Evolutionary conservation across 2,797 vertebrate genomes (phyloP), one percentile per base, ranked within the genome.

Genomic region (Gallinago solitaria): DNA sequence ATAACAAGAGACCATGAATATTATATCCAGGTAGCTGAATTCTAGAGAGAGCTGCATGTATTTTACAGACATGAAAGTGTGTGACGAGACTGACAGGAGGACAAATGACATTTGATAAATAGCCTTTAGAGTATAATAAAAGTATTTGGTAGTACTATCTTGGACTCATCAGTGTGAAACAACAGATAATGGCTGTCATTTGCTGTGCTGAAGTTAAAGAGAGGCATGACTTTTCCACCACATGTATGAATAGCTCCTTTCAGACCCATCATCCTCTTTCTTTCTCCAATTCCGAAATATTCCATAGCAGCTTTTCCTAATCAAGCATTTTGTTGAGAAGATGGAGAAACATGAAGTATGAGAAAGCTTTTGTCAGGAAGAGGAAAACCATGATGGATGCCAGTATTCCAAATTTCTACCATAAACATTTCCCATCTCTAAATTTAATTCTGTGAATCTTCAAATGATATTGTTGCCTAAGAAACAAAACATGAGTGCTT

Each of bases 401-500:
- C 81, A 93, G 65, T 68, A 96, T 92, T 95, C 65, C 83, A 81
- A 67, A 86, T 28, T 95, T 93, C 67, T 76, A 64, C 79, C 78
- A 77, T 57, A 94, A 97, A 96, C 65, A 61, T 82, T 97, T 96
- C 91, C 68, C 56, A 86, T 61, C 91, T 86, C 81, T 81, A 89
- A 83, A 94, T 54, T 85, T 75, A 91, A 61, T 95, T 82, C 68
- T 87, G 9, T 83, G 79, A 91, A 90, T 84, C 69, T 80, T 89
- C 32, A 57, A 84, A 95, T 82, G 57, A 51, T 93, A 75, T 84
- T 80, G 88, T 97, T 97, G 87, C 79, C 95, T 89, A 86, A 96
- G 97, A 92, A 98, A 97, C 92, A 94, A 97, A 97, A 94, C 28
- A 89, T 20, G 48, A 94, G 69, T 90, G 32, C 90, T 95, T 82